Evolutionary conservation across 2,113 vertebrate genomes (phyloP).

Genomic region (Gavialis gangeticus): DNA sequence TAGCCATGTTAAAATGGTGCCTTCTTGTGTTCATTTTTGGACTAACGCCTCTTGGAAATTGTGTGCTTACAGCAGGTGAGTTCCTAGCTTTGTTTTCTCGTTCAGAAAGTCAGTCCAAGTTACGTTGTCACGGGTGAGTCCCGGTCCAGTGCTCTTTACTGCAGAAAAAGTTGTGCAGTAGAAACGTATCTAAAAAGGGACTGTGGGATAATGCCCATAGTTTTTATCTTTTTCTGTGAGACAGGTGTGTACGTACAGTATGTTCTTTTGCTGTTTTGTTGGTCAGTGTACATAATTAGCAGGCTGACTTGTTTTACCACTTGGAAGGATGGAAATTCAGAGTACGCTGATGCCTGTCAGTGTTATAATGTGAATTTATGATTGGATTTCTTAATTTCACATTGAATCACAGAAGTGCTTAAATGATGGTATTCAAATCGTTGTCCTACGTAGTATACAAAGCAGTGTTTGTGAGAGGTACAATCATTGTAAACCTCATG

Average conservation of each 20-base stretch:
- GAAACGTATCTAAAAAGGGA: not conserved
- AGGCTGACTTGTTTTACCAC: not conserved
- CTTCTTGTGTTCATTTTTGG: constrained; percentile 45
- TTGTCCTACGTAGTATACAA: accelerated
- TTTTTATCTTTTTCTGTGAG: not conserved
- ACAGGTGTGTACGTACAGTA: not conserved
- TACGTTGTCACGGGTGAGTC: not conserved
- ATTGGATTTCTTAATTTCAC: not conserved
- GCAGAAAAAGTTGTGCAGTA: not conserved
- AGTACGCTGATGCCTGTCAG: not conserved
- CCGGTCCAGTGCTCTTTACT: not conserved
- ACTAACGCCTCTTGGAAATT: constrained; percentile 29
- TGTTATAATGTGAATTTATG: not conserved
- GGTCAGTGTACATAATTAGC: not conserved
- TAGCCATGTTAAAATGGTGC: constrained; percentile 56
- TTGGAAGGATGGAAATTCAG: not conserved
- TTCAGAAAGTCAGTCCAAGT: not conserved
- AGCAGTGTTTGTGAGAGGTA: not conserved
- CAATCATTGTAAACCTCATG: not conserved
- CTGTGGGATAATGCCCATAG: not conserved
- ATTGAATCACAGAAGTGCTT: not conserved
- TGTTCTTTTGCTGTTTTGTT: not conserved
- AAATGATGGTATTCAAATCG: too few species aligned
- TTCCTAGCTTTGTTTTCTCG: not conserved
- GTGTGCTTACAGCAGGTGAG: constrained; percentile 60